Conservation (phyloP, 2,888 invertebrate species). For the Dioctria rufipes region DNA sequence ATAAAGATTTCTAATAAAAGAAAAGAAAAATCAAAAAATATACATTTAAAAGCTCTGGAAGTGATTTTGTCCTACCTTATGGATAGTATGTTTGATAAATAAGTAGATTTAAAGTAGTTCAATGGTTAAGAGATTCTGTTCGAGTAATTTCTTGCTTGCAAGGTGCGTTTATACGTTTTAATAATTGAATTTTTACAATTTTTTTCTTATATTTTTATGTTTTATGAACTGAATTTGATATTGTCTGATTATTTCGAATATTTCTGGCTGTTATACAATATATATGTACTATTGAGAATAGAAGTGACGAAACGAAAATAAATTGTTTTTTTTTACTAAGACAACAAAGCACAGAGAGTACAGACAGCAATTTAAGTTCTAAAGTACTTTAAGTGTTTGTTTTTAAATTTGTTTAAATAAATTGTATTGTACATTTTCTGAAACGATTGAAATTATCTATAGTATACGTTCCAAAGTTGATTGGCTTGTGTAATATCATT, state of each 20-base stretch:
- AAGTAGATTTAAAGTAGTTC: slow-evolving; percentile 39
- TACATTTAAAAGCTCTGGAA: slow-evolving; percentile 31
- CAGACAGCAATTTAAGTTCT: slow-evolving; percentile 52
- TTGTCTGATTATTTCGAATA: slow-evolving; percentile 34
- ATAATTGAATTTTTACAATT: neutral
- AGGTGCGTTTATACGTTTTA: slow-evolving; percentile 30
- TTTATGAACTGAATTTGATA: slow-evolving; percentile 27
- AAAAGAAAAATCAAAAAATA: slow-evolving; percentile 6
- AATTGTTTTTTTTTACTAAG: slow-evolving; percentile 28
- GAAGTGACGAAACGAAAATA: slow-evolving; percentile 42
- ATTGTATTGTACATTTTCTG: slow-evolving; percentile 33
- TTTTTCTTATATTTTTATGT: slow-evolving; percentile 27
- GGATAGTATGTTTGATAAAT: slow-evolving; percentile 50
- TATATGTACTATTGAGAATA: slow-evolving; percentile 38
- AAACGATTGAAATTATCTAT: slow-evolving; percentile 18
- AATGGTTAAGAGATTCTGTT: slow-evolving; percentile 47
- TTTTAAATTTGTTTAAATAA: slow-evolving; percentile 5
- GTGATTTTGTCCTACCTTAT: slow-evolving; percentile 55
- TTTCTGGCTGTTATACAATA: slow-evolving; percentile 23
- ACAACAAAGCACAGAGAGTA: slow-evolving; percentile 49
- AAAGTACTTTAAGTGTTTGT: slow-evolving; percentile 30
- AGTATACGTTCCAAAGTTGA: slow-evolving; percentile 48
- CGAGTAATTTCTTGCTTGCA: slow-evolving; percentile 32
- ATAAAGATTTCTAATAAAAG: slow-evolving; percentile 29
- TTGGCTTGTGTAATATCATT: neutral